phyloP scores from a whole-genome alignment of 2,113 vertebrate genomes.

The Dissostichus mawsoni region DNA sequence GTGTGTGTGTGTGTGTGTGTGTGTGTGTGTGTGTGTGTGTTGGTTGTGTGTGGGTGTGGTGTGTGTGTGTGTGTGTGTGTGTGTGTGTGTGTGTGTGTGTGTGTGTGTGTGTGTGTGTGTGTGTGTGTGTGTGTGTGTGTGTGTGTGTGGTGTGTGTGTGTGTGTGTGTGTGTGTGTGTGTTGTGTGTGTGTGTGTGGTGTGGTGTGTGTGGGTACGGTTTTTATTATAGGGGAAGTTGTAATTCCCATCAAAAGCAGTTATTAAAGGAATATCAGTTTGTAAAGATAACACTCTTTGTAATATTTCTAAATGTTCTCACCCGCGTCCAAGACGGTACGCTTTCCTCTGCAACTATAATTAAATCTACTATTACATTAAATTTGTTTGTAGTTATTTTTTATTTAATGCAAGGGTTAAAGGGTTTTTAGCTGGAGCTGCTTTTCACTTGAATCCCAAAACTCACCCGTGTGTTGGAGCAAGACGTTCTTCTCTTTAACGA shows the following conservation, averaged over 20 bases:
- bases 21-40: constrained; percentile 12
- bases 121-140: background rate
- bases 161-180: background rate
- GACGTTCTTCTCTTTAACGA: background rate
- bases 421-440: background rate
- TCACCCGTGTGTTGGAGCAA: background rate
- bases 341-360: background rate
- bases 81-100: constrained; percentile 9
- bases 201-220: too few relatives aligned
- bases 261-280: background rate
- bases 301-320: background rate
- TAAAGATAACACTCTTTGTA: background rate
- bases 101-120: background rate
- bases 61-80: background rate
- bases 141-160: constrained; percentile 3
- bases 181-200: too few relatives aligned
- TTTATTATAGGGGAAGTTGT: background rate
- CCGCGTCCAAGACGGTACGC: too few relatives aligned
- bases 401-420: background rate
- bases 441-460: background rate
- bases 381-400: background rate
- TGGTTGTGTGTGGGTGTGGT: too few relatives aligned
- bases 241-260: background rate
- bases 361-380: background rate
- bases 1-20: background rate